Evolutionary conservation across 2,113 vertebrate species (phyloP).

Genomic region (Oryctolagus cuniculus): DNA sequence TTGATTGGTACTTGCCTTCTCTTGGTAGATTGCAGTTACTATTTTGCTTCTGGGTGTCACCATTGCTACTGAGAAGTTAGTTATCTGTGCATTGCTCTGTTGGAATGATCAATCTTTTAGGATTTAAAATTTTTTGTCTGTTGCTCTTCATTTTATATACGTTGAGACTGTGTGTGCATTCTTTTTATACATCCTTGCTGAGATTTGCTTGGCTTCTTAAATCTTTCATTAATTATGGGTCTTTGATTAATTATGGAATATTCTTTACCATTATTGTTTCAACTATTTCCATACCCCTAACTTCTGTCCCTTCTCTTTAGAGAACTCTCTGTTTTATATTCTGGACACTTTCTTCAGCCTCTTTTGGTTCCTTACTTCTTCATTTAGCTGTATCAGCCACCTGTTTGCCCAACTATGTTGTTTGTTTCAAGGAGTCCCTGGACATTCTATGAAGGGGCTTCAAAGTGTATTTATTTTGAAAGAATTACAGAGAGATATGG

Average conservation of each 20-base stretch:
- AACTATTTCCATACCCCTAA: background rate
- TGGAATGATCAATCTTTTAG: background rate
- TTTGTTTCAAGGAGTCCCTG: slow-evolving; percentile 22
- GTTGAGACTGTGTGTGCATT: background rate
- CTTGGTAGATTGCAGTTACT: background rate
- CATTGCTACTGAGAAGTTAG: background rate
- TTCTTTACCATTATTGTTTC: background rate
- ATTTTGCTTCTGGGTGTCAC: background rate
- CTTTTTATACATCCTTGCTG: background rate
- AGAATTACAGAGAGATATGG: too few species aligned
- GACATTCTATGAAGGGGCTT: background rate
- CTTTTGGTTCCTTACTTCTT: background rate
- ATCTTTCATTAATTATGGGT: slow-evolving; percentile 50
- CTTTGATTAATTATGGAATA: slow-evolving; percentile 54
- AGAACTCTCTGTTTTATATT: background rate
- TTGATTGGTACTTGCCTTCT: background rate
- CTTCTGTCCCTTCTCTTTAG: background rate
- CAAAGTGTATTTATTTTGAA: too few species aligned
- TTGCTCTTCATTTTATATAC: background rate
- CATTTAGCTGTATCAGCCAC: background rate
- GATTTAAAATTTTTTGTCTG: background rate
- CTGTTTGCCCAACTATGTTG: background rate
- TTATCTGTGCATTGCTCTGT: background rate
- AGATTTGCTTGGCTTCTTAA: slow-evolving; percentile 20
- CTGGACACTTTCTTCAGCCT: background rate